Base-by-base conservation (phyloP, 1,140 invertebrate genomes). In the Macrobrachium rosenbergii region DNA sequence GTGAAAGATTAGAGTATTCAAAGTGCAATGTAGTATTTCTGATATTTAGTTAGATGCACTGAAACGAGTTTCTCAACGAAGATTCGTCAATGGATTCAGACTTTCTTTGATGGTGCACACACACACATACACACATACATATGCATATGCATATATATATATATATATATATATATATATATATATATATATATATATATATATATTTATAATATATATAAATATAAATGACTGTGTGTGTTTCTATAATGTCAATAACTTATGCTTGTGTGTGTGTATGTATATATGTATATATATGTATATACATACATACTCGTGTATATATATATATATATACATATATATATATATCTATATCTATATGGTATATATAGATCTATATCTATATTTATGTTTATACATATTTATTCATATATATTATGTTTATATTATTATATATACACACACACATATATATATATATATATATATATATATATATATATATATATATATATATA, bases 381-480 rank as follows among this genome's bases (percentile, higher is more conserved):
- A n/a, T n/a, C n/a, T n/a, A 37, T 37, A 37, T 37, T 2, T 37
- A 3, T 3, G 28, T 37, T 2, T 37, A 3, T 37, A 37, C 3
- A 2, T 37, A 37, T 3, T n/a, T n/a, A n/a, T n/a, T n/a, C n/a
- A n/a, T n/a, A n/a, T n/a, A n/a, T n/a, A n/a, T n/a, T n/a, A n/a
- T n/a, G n/a, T n/a, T n/a, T n/a, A 37, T 37, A 2, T 3, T 37
- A 37, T 37, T 3, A 81, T 81, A 64, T 80, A 80, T 80, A 80
- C 62, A 80, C 62, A 64, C 62, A 80, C 62, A 80, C 62, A 80
- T 80, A 80, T 63, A 80, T 62, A 63, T 80, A 80, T 64, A 80
- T 80, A 80, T 80, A 80, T 80, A 80, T 80, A 80, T 80, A 80
- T 63, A 80, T 63, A 63, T 80, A 80, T 80, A 80, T 80, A 80